Conservation (phyloP, 2,797 vertebrate species). For the Graptemys geographica region DNA sequence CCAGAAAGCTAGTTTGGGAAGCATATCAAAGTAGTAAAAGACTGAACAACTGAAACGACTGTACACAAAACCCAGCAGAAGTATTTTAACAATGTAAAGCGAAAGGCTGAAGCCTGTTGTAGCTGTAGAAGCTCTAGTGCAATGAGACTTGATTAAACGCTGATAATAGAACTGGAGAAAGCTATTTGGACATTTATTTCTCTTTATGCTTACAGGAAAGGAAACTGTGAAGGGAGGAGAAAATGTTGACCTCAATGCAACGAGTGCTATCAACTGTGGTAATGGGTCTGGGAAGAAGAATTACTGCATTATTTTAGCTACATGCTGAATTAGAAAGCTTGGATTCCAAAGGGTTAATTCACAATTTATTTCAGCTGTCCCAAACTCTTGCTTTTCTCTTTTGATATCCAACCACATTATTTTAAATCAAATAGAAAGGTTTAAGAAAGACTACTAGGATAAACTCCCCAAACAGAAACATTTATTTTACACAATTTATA, state of each 20-base stretch:
- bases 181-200: neutral
- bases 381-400: neutral
- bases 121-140: neutral
- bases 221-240: neutral
- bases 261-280: neutral
- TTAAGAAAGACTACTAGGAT: neutral
- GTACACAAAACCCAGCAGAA: conserved; percentile 46
- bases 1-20: conserved; percentile 61
- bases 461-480: neutral
- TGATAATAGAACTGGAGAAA: neutral
- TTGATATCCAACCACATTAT: neutral
- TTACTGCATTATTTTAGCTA: accelerated
- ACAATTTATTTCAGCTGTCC: neutral
- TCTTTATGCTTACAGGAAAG: neutral
- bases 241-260: neutral
- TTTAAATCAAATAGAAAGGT: neutral
- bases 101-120: neutral
- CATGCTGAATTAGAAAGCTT: neutral
- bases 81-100: conserved; percentile 45
- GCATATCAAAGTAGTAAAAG: conserved; percentile 41
- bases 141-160: neutral
- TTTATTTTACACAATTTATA: neutral
- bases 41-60: conserved; percentile 37
- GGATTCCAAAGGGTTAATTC: neutral
- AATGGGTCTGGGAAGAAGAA: neutral